Conservation (phyloP, 2,888 invertebrate species). For the Eudemis profundana region DNA sequence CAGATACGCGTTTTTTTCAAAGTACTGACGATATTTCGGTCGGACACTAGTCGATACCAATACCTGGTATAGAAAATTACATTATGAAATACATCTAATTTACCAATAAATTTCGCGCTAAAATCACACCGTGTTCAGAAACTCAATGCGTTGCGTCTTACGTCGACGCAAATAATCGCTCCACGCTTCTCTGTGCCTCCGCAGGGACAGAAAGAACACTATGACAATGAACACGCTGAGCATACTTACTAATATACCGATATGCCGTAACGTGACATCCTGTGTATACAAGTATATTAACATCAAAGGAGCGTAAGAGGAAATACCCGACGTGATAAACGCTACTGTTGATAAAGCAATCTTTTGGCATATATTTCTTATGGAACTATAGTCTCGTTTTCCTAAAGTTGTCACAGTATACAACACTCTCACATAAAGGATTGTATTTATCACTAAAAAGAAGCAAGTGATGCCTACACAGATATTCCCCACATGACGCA, state of each 20-base stretch:
- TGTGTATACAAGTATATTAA: constrained; percentile 10
- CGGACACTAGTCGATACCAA: no score
- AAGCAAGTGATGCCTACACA: constrained; percentile 14
- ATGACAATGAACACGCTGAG: constrained; percentile 9
- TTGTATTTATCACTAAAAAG: constrained; percentile 11
- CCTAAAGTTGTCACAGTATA: constrained; percentile 17
- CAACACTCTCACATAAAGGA: constrained; percentile 20
- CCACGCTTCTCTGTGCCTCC: constrained; percentile 26
- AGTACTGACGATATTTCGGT: no score
- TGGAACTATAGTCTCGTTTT: background rate
- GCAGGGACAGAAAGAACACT: constrained; percentile 19
- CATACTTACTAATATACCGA: constrained; percentile 18
- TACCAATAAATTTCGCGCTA: background rate
- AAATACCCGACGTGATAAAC: constrained; percentile 4
- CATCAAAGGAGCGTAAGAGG: constrained; percentile 18
- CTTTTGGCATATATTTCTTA: constrained; percentile 11
- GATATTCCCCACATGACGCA: constrained; percentile 8
- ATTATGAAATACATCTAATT: no score
- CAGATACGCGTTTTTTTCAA: no score
- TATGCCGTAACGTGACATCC: constrained; percentile 12
- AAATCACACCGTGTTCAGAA: constrained; percentile 9
- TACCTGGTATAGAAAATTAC: no score
- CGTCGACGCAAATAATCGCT: constrained; percentile 6
- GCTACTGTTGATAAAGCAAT: constrained; percentile 21
- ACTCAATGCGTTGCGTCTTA: constrained; percentile 10